Percentiles rank a stretch among this genome's conserved stretches.
These are phyloP conservation scores for Gymnobelideus leadbeateri DNA, from an alignment of 2,113 vertebrate species.

Conservation along the genomic window DNA sequence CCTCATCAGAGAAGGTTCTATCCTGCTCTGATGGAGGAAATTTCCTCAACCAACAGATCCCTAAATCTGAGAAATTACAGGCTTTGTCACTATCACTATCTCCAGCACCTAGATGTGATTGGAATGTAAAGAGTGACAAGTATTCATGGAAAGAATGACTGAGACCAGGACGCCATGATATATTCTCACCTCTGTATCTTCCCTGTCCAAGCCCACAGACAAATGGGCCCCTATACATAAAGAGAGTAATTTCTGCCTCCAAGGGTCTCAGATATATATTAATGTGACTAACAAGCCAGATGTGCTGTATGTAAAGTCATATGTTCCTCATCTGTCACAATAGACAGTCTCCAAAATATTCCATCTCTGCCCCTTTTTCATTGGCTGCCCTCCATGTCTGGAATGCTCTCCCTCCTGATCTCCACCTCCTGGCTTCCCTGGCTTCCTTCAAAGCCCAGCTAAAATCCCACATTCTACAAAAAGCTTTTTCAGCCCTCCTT, in stretches of 20 bases:
- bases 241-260: neutral
- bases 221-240: neutral
- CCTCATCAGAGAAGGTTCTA: neutral
- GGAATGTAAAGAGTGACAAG: neutral
- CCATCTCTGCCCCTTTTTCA: neutral
- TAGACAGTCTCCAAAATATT: constrained; percentile 52
- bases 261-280: neutral
- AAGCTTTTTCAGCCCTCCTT: neutral
- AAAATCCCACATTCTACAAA: neutral
- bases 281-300: constrained; percentile 17
- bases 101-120: neutral
- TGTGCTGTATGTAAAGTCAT: neutral
- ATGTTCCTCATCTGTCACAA: constrained; percentile 33
- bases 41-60: neutral
- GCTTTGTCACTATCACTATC: neutral
- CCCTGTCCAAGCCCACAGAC: neutral
- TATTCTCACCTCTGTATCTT: neutral
- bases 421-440: neutral
- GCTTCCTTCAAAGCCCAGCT: neutral
- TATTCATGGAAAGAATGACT: neutral
- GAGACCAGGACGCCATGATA: neutral
- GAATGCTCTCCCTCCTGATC: neutral
- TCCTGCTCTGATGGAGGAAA: neutral
- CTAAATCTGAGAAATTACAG: neutral
- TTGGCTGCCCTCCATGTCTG: neutral